These are phyloP conservation scores for Aporophyla nigra DNA, from an alignment of 2,888 invertebrate genomes.

Conservation along the genomic window DNA sequence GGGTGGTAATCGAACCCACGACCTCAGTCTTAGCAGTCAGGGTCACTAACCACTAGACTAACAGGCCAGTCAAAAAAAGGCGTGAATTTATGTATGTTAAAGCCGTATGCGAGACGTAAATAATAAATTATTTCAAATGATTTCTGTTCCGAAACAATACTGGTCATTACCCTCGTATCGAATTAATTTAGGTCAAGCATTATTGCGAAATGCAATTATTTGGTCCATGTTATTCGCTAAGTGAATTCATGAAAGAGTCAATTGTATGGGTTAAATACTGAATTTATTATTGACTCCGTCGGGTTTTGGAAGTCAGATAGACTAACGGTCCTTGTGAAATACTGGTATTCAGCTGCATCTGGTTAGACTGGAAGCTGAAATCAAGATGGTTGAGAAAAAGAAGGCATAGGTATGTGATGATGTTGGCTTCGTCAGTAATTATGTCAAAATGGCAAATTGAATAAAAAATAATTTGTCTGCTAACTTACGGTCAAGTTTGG, in stretches of 20 bases:
- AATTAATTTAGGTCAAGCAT: conserved; percentile 44
- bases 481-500: neutral
- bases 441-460: too few species aligned
- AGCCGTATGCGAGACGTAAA: neutral
- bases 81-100: too few species aligned
- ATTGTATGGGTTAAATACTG: neutral
- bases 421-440: neutral
- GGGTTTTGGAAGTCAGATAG: neutral
- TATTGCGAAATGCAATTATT: conserved; percentile 42
- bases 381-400: neutral
- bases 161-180: conserved; percentile 15
- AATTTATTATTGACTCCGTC: neutral
- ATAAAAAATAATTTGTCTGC: too few species aligned
- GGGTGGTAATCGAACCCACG: too few species aligned
- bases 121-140: neutral
- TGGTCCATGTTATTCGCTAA: neutral
- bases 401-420: neutral
- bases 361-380: neutral
- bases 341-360: neutral
- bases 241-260: conserved; percentile 16
- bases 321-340: neutral
- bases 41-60: too few species aligned
- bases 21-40: too few species aligned
- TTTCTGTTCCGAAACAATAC: neutral
- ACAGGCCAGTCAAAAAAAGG: too few species aligned